Conservation (phyloP, 2,797 vertebrate species). For the Streptopelia turtur region DNA sequence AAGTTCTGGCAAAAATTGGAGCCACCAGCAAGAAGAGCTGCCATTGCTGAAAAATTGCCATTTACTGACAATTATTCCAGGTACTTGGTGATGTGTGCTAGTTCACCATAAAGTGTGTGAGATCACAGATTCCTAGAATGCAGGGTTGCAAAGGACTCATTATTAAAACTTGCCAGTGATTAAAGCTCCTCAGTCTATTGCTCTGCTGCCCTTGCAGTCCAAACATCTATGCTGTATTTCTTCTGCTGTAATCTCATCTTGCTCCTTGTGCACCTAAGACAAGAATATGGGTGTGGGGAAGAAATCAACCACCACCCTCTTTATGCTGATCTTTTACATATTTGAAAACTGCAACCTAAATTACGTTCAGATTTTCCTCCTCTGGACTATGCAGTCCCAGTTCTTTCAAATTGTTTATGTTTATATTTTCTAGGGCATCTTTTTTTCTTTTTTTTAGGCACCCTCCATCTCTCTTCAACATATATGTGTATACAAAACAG, state of each 20-base stretch:
- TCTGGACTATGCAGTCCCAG: background rate
- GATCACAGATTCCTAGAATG: background rate
- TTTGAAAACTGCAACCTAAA: background rate
- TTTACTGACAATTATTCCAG: background rate
- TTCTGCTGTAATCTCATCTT: background rate
- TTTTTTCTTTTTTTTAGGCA: background rate
- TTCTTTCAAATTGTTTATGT: background rate
- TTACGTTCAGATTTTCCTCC: background rate
- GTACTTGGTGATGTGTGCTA: background rate
- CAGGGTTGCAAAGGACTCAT: background rate
- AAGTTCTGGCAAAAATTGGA: background rate
- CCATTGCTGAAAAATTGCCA: background rate
- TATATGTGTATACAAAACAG: background rate
- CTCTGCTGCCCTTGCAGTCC: background rate
- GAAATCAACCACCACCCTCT: background rate
- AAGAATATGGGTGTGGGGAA: background rate
- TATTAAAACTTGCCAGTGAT: background rate
- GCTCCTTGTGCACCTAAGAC: background rate
- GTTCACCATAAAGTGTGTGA: background rate
- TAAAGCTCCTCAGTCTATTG: background rate
- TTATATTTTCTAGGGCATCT: background rate
- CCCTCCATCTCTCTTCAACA: background rate
- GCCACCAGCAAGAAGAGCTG: background rate
- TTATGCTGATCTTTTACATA: background rate
- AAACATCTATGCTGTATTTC: background rate